Percentiles rank a stretch among this genome's conserved stretches.
phyloP scores from a whole-genome alignment of 1,140 invertebrate species.

The Drosophila santomea region DNA sequence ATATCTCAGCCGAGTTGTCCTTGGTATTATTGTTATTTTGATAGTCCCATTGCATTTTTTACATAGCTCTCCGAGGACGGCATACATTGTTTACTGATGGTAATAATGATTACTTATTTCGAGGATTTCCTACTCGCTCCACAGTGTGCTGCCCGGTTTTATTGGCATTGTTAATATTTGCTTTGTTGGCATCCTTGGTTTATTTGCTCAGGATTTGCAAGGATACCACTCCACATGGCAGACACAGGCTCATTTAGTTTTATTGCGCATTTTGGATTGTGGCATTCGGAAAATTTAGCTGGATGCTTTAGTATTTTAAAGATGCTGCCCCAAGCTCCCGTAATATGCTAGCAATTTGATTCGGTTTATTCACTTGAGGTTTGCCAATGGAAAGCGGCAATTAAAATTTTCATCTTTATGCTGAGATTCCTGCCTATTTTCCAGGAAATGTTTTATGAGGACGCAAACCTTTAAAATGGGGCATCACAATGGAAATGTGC shows the following conservation, averaged over 20 bases:
- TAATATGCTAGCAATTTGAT: slow-evolving; percentile 22
- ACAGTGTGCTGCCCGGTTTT: slow-evolving; percentile 46
- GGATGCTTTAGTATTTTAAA: slow-evolving; percentile 37
- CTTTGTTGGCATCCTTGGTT: slow-evolving; percentile 60
- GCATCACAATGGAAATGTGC: background rate
- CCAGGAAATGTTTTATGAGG: slow-evolving; percentile 4
- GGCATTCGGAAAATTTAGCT: slow-evolving; percentile 40
- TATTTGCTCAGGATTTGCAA: slow-evolving; percentile 70
- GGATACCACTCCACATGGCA: slow-evolving; percentile 28
- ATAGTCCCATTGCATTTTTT: slow-evolving; percentile 77
- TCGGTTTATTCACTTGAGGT: slow-evolving; percentile 26
- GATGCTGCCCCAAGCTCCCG: background rate
- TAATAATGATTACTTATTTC: slow-evolving; percentile 81
- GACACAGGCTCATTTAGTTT: slow-evolving; percentile 64
- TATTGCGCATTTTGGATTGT: slow-evolving; percentile 61
- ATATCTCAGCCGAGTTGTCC: slow-evolving; percentile 55
- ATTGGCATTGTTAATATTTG: slow-evolving; percentile 81
- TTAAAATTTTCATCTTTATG: slow-evolving; percentile 16
- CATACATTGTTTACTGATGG: slow-evolving; percentile 64
- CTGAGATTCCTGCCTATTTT: slow-evolving; percentile 6
- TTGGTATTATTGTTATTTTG: slow-evolving; percentile 67
- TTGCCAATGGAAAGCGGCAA: slow-evolving; percentile 15
- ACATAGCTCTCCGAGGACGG: slow-evolving; percentile 61
- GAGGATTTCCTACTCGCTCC: slow-evolving; percentile 65
- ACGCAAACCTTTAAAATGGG: background rate